Conservation (phyloP, 2,113 vertebrate species). For the Nematolebias whitei region DNA sequence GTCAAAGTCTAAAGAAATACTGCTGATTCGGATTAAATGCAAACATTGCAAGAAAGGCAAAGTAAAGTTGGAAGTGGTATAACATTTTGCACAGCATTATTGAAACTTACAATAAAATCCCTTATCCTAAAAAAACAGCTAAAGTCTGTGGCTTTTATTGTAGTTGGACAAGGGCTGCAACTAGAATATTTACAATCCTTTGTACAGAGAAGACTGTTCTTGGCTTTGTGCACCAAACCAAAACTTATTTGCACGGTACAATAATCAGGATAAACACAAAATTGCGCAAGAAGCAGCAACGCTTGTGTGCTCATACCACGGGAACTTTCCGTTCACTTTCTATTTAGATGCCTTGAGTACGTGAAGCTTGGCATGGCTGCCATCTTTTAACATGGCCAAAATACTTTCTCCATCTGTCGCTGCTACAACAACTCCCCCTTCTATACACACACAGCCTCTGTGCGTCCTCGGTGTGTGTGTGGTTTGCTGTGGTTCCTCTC, state of each 20-base stretch:
- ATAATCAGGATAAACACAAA: conserved; percentile 10
- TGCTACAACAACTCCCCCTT: conserved; percentile 16
- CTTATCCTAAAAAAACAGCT: too few species aligned
- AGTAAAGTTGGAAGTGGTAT: not conserved
- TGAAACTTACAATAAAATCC: too few species aligned
- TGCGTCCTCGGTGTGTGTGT: conserved; percentile 14
- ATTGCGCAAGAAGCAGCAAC: conserved; percentile 7
- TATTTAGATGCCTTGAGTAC: conserved; percentile 28
- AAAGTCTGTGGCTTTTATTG: too few species aligned
- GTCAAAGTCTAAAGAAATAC: too few species aligned
- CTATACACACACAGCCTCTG: conserved; percentile 16
- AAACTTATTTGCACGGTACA: not conserved
- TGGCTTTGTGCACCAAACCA: not conserved
- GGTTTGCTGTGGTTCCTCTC: conserved; percentile 69
- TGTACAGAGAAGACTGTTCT: conserved; percentile 1
- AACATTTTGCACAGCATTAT: not conserved
- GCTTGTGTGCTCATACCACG: conserved; percentile 4
- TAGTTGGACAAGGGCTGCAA: not conserved
- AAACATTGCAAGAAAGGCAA: too few species aligned
- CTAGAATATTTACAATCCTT: conserved; percentile 1
- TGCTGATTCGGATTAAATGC: too few species aligned
- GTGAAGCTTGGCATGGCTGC: conserved; percentile 56
- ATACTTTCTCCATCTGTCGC: conserved; percentile 81
- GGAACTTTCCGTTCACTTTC: conserved; percentile 48
- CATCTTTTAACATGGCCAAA: conserved; percentile 72